A percentile compares a stretch with the other conserved stretches of the same genome.
Conservation (phyloP, 2,113 vertebrate species). For the Upupa epops region DNA sequence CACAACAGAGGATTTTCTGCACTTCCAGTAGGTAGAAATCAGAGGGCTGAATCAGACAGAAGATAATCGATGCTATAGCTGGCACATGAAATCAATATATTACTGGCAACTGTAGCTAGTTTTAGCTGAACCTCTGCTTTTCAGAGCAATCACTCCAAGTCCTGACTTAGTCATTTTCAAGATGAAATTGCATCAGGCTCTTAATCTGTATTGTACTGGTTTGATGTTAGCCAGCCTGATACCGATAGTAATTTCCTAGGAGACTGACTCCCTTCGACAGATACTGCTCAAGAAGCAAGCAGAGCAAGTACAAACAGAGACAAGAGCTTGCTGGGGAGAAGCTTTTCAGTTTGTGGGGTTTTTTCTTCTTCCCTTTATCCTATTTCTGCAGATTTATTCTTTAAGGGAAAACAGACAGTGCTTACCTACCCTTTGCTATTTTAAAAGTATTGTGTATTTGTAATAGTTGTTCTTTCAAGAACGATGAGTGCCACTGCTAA, state of each 20-base stretch:
- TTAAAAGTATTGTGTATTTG: conserved; percentile 22
- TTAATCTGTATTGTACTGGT: conserved; percentile 5
- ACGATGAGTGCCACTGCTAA: conserved; percentile 39
- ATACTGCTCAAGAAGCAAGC: neutral
- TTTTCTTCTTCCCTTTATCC: neutral
- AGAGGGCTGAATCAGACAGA: conserved; percentile 33
- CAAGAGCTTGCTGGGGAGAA: neutral
- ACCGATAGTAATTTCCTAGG: neutral
- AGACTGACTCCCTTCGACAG: neutral
- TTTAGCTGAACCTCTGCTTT: conserved; percentile 59
- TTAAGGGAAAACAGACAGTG: neutral
- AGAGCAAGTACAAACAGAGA: neutral
- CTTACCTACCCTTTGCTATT: neutral
- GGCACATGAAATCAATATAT: conserved; percentile 66
- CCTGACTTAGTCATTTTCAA: conserved; percentile 57
- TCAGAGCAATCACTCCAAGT: conserved; percentile 62
- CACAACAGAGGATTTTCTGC: neutral
- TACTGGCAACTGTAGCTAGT: conserved; percentile 59
- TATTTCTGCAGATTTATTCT: neutral
- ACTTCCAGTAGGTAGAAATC: conserved; percentile 54
- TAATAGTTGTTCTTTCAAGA: conserved; percentile 45
- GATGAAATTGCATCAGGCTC: conserved; percentile 64
- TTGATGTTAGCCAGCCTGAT: conserved; percentile 21
- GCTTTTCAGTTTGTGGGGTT: neutral
- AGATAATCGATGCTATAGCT: conserved; percentile 45